A percentile compares a stretch with the other conserved stretches of the same genome.
phyloP scores from a whole-genome alignment of 1,140 invertebrate species.

The Drosophila pseudoobscura region DNA sequence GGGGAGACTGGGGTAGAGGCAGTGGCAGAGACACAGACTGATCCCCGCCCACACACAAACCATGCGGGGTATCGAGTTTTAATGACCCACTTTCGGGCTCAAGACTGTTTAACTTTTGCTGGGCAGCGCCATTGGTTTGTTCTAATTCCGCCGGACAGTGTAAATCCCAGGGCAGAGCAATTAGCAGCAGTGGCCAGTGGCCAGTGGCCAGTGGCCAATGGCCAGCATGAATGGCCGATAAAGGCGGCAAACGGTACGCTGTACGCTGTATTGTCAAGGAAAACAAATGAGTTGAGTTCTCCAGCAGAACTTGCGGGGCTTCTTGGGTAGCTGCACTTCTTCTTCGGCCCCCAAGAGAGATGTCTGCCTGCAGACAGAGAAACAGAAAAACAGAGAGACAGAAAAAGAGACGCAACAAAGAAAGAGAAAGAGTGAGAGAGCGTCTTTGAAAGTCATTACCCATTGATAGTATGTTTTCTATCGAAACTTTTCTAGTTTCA shows the following conservation, averaged over 20 bases:
- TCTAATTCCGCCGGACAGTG: constrained; percentile 60
- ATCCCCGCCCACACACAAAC: constrained; percentile 8
- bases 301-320: constrained; percentile 44
- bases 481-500: not conserved
- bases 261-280: constrained; percentile 64
- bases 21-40: no score
- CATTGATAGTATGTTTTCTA: constrained; percentile 21
- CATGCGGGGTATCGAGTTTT: constrained; percentile 68
- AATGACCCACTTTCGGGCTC: constrained; percentile 75
- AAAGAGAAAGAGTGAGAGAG: constrained; percentile 23
- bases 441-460: constrained; percentile 72
- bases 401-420: constrained; percentile 1
- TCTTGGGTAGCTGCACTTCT: constrained; percentile 44
- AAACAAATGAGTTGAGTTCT: constrained; percentile 62
- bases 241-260: constrained; percentile 30
- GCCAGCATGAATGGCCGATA: constrained; percentile 41
- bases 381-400: constrained; percentile 5
- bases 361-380: constrained; percentile 12
- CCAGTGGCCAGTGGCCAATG: constrained; percentile 9
- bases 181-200: constrained; percentile 58
- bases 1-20: not conserved
- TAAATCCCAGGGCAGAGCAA: constrained; percentile 70
- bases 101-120: constrained; percentile 73
- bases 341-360: constrained; percentile 15
- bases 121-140: constrained; percentile 63